Conservation (phyloP, 2,888 invertebrate genomes). For the Augochlorella aurata region DNA sequence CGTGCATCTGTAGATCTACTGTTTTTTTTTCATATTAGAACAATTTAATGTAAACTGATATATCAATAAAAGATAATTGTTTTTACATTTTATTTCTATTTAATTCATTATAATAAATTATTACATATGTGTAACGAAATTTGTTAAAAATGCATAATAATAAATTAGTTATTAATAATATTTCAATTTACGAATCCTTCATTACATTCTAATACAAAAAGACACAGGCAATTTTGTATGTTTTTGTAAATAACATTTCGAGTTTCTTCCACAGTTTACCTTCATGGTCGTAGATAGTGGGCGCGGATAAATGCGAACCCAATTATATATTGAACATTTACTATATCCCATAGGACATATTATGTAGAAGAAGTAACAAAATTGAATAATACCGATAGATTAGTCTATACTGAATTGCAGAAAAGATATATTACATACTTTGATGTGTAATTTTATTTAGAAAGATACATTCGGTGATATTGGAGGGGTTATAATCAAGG, state of each 20-base stretch:
- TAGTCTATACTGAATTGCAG: not conserved
- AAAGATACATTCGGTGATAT: not conserved
- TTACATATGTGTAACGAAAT: not conserved
- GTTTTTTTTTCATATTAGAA: slow-evolving; percentile 30
- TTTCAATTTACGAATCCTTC: not conserved
- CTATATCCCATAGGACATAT: not conserved
- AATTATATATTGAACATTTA: not conserved
- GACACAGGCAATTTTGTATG: not conserved
- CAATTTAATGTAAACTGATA: slow-evolving; percentile 23
- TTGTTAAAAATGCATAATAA: not conserved
- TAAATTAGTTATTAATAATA: not conserved
- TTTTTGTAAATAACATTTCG: not conserved
- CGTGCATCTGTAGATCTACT: slow-evolving; percentile 13
- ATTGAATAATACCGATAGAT: not conserved
- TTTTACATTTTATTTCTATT: slow-evolving; percentile 38
- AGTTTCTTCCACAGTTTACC: not conserved
- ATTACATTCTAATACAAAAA: not conserved
- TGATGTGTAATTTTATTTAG: not conserved
- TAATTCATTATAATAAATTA: too few species aligned
- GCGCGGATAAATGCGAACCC: not conserved
- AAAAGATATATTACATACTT: not conserved
- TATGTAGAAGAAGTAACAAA: slow-evolving; percentile 3
- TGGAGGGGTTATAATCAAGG: slow-evolving; percentile 29
- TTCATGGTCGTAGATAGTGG: too few species aligned
- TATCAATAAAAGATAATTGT: slow-evolving; percentile 37